Conservation (phyloP, 2,113 vertebrate genomes). For the Penelope pileata region DNA sequence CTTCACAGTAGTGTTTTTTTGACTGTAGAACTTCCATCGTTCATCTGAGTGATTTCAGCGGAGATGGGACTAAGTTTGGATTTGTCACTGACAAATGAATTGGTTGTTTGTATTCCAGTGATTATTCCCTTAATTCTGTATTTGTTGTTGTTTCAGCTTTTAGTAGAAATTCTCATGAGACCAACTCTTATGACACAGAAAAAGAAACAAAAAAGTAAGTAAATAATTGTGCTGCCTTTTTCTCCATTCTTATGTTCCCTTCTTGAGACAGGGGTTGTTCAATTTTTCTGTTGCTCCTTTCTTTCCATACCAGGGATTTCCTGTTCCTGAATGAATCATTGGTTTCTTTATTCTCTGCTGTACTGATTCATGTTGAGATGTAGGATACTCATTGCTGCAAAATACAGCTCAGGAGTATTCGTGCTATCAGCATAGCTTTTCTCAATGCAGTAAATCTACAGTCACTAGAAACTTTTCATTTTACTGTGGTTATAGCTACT, state of each 20-base stretch:
- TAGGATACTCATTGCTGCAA: background rate
- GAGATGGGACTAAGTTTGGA: background rate
- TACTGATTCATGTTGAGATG: background rate
- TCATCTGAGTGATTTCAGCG: background rate
- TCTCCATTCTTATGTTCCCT: background rate
- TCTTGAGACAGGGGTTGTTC: background rate
- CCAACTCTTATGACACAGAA: constrained; percentile 94
- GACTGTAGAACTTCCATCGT: background rate
- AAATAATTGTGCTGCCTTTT: background rate
- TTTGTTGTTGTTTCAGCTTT: constrained; percentile 80
- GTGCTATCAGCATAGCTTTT: background rate
- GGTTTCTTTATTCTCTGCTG: background rate
- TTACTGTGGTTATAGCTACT: background rate
- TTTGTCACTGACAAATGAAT: background rate
- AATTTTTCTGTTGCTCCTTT: background rate
- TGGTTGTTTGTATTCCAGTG: background rate
- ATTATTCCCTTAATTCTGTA: constrained; percentile 14
- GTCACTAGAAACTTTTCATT: background rate
- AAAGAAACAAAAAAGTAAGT: constrained; percentile 94
- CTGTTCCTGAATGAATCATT: background rate
- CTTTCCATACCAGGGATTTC: background rate
- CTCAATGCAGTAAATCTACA: background rate
- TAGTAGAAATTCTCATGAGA: constrained; percentile 98
- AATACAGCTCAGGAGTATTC: background rate
- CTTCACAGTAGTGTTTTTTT: background rate